Evolutionary conservation across 2,797 vertebrate species (phyloP), one percentile per base, ranked within the genome.

Genomic region (Neoniphon sammara): DNA sequence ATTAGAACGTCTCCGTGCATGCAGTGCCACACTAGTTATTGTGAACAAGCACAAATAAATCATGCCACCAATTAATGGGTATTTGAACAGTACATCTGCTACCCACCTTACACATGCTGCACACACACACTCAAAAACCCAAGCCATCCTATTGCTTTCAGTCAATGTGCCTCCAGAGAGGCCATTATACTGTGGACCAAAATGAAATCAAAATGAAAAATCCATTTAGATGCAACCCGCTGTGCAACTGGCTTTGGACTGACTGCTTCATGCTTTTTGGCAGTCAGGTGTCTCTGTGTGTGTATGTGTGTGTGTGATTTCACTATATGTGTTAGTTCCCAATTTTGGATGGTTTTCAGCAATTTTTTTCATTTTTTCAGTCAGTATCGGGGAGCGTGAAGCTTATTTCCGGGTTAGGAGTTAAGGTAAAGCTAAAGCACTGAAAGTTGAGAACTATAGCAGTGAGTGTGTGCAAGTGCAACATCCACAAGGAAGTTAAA

Each of bases 141-240:
- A 31, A 66, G 36, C 44, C 47, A 53, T 75, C 63, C 54, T 44
- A 57, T 76, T 67, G 54, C 61, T 70, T 57, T 76, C 54, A 30
- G 72, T 62, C 53, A 75, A 75, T 71, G 74, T 10, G n/a, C 72
- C 77, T 71, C 70, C 75, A 83, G 64, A 76, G 61, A 75, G 70
- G 61, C 58, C 50, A 66, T 85, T 82, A 74, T 34, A 20, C 57
- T 58, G 34, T 69, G 65, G 62, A 61, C 50, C 18, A 69, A 84
- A 85, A 87, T 89, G 15, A 83, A 83, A 86, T 83, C 66, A 68
- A 82, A 89, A 84, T 85, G 59, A 87, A 83, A 87, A 54, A 84
- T 88, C 73, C 66, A 80, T 82, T 76, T 77, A 73, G 63, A 63
- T 71, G 69, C 64, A 70, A 60, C 73, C 64, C 57, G 53, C 34